Conservation (phyloP, 2,797 vertebrate species). For the Ctenochaetus hawaiiensis region DNA sequence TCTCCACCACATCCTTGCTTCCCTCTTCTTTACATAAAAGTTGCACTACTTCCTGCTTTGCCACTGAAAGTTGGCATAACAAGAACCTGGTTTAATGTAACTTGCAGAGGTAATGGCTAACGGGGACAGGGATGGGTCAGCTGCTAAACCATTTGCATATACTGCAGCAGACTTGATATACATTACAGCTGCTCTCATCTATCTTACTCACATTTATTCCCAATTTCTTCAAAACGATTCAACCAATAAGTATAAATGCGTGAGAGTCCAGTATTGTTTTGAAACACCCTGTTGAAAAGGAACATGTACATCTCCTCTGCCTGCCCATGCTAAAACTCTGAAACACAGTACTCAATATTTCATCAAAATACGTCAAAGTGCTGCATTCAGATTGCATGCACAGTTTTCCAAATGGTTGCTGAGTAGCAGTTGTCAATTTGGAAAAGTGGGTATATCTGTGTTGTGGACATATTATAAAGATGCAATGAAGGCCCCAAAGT, state of each 20-base stretch:
- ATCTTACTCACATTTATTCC: neutral
- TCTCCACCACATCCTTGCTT: neutral
- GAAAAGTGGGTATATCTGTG: neutral
- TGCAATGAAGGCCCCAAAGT: constrained; percentile 10
- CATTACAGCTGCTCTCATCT: neutral
- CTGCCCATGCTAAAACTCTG: neutral
- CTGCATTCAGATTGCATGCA: neutral
- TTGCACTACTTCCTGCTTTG: neutral
- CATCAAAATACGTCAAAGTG: neutral
- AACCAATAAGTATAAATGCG: too few relatives aligned
- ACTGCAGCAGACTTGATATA: neutral
- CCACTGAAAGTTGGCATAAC: neutral
- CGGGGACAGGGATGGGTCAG: neutral
- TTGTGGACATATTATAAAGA: constrained; percentile 24
- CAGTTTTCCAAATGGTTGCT: neutral
- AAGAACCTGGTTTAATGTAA: neutral
- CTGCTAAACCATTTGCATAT: neutral
- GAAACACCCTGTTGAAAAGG: too few relatives aligned
- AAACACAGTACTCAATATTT: neutral
- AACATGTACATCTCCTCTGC: neutral
- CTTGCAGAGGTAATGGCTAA: neutral
- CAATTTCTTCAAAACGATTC: too few relatives aligned
- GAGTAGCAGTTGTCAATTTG: constrained; percentile 7
- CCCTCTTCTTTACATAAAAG: neutral
- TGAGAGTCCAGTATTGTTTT: too few relatives aligned